These are phyloP conservation scores for Abramis brama DNA, from an alignment of 2,113 vertebrate genomes.

Conservation along the genomic window DNA sequence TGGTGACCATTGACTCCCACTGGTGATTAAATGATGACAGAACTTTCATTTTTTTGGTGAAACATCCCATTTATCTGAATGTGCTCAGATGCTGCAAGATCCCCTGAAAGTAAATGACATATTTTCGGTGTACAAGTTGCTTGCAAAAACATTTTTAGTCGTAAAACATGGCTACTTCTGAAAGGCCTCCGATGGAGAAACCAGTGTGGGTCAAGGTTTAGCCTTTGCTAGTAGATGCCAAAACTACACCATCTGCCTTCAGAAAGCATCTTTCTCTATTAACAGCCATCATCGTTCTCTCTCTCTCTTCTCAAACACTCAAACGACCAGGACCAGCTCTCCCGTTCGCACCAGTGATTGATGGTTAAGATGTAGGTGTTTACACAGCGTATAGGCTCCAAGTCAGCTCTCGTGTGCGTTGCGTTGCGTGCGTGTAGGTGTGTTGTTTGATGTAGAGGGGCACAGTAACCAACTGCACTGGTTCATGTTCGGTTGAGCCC, in stretches of 20 bases:
- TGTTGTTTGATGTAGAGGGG: slow-evolving; percentile 52
- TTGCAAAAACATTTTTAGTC: not conserved
- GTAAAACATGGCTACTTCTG: not conserved
- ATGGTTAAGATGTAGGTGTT: slow-evolving; percentile 31
- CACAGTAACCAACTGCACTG: slow-evolving; percentile 45
- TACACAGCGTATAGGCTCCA: slow-evolving; percentile 31
- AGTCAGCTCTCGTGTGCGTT: slow-evolving; percentile 28
- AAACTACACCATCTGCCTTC: not conserved
- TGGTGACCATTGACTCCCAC: not conserved
- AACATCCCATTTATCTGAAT: not conserved
- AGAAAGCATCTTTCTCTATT: not conserved
- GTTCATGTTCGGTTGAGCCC: slow-evolving; percentile 52
- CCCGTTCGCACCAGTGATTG: slow-evolving; percentile 6
- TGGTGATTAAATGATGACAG: not conserved
- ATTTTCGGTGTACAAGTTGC: not conserved
- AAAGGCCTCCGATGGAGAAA: not conserved
- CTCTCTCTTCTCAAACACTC: not conserved
- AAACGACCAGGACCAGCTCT: not conserved
- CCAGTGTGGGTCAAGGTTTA: slow-evolving; percentile 4
- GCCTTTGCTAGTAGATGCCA: not conserved
- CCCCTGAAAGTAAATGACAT: not conserved
- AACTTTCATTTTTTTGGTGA: not conserved
- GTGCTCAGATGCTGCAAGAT: not conserved
- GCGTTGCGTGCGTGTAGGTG: slow-evolving; percentile 50
- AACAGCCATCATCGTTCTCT: not conserved